Evolutionary conservation across 2,113 vertebrate genomes (phyloP).

Genomic region (Cyprichromis sp.): DNA sequence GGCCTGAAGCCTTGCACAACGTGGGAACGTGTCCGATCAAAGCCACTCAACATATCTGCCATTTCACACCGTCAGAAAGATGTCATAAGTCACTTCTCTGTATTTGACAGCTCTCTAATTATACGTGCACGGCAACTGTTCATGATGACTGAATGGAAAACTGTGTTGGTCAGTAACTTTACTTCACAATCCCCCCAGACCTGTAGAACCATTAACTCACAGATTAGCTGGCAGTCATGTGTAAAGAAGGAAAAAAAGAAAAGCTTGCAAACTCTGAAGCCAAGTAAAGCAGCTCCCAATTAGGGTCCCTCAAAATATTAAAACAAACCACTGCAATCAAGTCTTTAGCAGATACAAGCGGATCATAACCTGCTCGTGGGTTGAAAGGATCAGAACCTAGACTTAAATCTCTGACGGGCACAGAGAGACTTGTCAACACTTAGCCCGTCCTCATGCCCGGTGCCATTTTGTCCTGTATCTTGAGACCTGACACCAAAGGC

Average conservation of each 20-base stretch:
- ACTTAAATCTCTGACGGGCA: background rate
- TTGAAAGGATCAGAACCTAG: background rate
- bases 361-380: background rate
- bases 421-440: background rate
- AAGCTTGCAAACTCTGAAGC: background rate
- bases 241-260: background rate
- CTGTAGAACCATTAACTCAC: conserved; percentile 6
- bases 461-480: conserved; percentile 50
- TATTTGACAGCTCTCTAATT: background rate
- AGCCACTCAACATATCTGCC: background rate
- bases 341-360: background rate
- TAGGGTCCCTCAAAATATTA: background rate
- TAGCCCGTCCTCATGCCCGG: background rate
- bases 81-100: conserved; percentile 5
- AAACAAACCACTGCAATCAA: background rate
- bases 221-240: background rate
- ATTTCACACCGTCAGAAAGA: conserved; percentile 4
- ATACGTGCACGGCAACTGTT: background rate
- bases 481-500: conserved; percentile 47
- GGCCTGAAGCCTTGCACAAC: background rate
- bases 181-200: background rate
- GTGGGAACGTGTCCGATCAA: background rate
- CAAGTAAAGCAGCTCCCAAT: background rate
- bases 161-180: background rate
- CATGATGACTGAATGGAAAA: background rate